These are phyloP conservation scores for Bucorvus abyssinicus DNA, from an alignment of 2,797 vertebrate genomes.

Conservation along the genomic window DNA sequence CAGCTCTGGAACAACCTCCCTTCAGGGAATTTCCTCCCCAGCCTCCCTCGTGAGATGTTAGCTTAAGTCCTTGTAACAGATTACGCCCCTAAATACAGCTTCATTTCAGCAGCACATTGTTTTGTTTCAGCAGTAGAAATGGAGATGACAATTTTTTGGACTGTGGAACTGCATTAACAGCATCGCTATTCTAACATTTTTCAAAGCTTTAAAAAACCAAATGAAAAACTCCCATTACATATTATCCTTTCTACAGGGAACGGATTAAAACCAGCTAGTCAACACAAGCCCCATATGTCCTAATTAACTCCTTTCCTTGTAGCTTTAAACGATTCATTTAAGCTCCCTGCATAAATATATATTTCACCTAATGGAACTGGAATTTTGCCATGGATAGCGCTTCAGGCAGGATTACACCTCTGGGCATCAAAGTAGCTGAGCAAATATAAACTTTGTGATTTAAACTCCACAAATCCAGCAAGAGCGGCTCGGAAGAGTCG, in stretches of 20 bases:
- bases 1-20: neutral
- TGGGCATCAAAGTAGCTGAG: neutral
- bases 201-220: neutral
- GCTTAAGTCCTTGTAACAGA: neutral
- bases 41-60: neutral
- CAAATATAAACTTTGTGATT: neutral
- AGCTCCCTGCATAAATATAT: neutral
- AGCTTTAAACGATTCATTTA: neutral
- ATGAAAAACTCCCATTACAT: neutral
- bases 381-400: neutral
- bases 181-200: neutral
- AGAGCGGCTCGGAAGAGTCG: neutral
- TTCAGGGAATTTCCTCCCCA: constrained; percentile 1
- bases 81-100: neutral
- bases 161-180: neutral
- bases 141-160: constrained; percentile 15
- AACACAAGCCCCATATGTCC: neutral
- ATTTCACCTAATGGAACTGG: neutral
- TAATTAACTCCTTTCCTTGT: constrained; percentile 11
- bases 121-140: neutral
- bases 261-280: constrained; percentile 17
- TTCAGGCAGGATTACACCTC: neutral
- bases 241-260: neutral
- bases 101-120: constrained; percentile 2
- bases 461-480: neutral